These are phyloP conservation scores for Simalia tracyae DNA, from an alignment of 2,797 vertebrate species.

Conservation along the genomic window DNA sequence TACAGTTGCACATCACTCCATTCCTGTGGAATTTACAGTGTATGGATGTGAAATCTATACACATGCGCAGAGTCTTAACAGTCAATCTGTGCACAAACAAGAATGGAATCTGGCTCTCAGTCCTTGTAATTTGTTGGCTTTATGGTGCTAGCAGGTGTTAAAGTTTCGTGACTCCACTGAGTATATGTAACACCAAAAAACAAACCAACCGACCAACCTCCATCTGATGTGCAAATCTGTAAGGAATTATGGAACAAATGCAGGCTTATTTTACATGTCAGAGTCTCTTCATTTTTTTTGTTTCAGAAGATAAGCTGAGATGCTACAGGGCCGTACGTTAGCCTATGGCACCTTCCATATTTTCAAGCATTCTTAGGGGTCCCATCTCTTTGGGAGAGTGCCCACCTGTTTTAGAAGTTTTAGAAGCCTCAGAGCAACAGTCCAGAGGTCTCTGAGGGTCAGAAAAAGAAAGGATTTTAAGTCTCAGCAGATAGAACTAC, in stretches of 20 bases:
- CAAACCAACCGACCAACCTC: not conserved
- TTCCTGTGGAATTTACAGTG: not conserved
- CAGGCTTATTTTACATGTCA: not conserved
- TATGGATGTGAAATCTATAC: not conserved
- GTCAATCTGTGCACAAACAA: not conserved
- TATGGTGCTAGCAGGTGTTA: constrained; percentile 29
- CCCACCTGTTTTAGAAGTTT: no score
- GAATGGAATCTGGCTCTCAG: constrained; percentile 21
- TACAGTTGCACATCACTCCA: not conserved
- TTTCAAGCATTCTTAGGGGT: not conserved
- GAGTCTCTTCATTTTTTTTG: not conserved
- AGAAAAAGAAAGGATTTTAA: not conserved
- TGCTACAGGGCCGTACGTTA: not conserved
- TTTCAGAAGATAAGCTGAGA: not conserved
- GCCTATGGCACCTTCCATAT: not conserved
- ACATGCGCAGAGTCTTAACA: not conserved
- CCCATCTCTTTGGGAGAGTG: not conserved
- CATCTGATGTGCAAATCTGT: not conserved
- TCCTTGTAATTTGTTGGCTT: not conserved
- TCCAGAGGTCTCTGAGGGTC: not conserved
- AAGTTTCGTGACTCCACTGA: constrained; percentile 14
- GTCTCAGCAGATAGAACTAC: not conserved
- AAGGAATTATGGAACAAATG: not conserved
- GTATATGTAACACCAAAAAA: not conserved
- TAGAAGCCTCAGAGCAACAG: not conserved